Evolutionary conservation across 2,888 invertebrate species (phyloP).

Genomic region (Pteria penguin): DNA sequence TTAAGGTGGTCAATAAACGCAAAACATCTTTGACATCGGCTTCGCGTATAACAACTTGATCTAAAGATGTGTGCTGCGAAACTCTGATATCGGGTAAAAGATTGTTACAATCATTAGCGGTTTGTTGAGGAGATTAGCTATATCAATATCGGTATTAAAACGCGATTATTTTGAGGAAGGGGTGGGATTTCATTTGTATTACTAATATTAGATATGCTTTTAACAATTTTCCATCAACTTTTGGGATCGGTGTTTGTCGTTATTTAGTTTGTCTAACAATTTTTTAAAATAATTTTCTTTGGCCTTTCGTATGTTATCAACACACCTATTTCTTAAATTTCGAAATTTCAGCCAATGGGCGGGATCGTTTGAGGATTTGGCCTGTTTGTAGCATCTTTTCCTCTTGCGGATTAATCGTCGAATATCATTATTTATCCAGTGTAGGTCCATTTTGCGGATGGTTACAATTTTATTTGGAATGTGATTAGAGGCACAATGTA

Average conservation of each 20-base stretch:
- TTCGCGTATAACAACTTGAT: slow-evolving; percentile 3
- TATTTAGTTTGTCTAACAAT: background rate
- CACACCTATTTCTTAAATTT: background rate
- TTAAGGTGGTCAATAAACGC: background rate
- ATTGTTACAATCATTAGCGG: background rate
- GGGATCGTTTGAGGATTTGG: background rate
- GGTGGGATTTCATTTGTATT: background rate
- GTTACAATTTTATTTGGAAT: slow-evolving; percentile 10
- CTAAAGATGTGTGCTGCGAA: background rate
- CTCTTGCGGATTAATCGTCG: background rate
- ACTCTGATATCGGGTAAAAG: background rate
- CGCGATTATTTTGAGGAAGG: background rate
- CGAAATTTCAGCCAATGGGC: background rate
- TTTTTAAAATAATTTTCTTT: background rate
- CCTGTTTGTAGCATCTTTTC: background rate
- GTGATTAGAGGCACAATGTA: background rate
- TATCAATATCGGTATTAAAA: no score
- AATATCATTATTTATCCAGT: background rate
- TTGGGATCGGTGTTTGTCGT: background rate
- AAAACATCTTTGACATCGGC: background rate
- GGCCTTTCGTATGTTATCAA: background rate
- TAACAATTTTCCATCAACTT: background rate
- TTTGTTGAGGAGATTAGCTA: slow-evolving; percentile 1
- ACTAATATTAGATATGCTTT: background rate
- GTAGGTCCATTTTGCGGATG: background rate